Evolutionary conservation across 2,888 invertebrate genomes (phyloP).

Genomic region (Drosophila birchii): DNA sequence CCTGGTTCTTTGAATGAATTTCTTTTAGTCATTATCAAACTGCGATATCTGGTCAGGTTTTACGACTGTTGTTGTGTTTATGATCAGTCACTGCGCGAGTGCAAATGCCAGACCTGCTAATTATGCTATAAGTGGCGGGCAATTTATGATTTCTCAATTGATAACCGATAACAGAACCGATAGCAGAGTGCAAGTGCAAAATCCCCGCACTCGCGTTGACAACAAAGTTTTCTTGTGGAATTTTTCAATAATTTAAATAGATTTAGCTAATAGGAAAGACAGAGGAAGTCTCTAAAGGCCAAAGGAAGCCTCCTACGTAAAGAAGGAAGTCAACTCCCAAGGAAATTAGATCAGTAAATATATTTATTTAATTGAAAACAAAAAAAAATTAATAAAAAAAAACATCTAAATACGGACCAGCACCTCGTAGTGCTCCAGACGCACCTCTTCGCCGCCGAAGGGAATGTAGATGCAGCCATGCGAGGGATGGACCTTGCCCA

Average conservation of each 20-base stretch:
- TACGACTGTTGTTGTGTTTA: conserved; percentile 5
- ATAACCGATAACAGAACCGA: conserved; percentile 23
- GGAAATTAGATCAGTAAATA: neutral
- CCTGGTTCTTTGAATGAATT: conserved; percentile 1
- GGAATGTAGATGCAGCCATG: conserved; percentile 86
- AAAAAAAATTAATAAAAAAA: neutral
- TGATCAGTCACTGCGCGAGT: conserved; percentile 17
- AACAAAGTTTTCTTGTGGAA: neutral
- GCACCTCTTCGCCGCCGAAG: conserved; percentile 84
- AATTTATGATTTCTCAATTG: conserved; percentile 26
- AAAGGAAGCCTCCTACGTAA: neutral
- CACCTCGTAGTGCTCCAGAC: conserved; percentile 88
- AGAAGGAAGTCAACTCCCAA: neutral
- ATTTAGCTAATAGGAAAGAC: neutral
- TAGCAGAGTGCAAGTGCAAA: conserved; percentile 1
- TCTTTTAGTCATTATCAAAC: neutral
- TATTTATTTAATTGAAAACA: conserved; percentile 2
- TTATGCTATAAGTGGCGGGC: conserved; percentile 25
- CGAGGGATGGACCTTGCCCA: conserved; percentile 88
- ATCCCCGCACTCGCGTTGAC: neutral
- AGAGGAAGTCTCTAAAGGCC: neutral
- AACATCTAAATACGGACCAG: conserved; percentile 85
- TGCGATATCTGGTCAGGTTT: conserved; percentile 22
- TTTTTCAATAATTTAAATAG: neutral
- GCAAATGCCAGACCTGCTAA: conserved; percentile 16